Percentiles rank a stretch among this genome's conserved stretches.
Evolutionary conservation across 2,888 invertebrate species (phyloP).

Genomic region (Heliconius erato): DNA sequence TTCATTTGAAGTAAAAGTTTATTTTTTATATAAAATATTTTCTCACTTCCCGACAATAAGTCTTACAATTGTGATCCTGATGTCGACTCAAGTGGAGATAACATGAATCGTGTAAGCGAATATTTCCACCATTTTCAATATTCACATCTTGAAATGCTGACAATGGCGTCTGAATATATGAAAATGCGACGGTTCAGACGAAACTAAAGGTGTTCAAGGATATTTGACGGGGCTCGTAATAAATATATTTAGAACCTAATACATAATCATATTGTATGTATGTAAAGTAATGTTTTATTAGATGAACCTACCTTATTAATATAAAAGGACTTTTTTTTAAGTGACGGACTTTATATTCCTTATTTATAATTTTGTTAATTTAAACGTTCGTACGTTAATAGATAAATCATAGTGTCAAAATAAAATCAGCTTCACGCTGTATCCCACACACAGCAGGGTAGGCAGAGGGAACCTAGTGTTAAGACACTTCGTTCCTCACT

Average conservation of each 20-base stretch:
- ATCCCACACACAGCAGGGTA: no score
- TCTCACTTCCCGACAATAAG: constrained; percentile 52
- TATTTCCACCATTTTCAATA: constrained; percentile 63
- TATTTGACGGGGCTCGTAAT: background rate
- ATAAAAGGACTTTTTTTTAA: background rate
- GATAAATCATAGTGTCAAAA: background rate
- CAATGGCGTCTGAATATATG: constrained; percentile 16
- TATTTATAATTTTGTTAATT: background rate
- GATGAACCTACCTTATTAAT: no score
- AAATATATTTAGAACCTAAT: background rate
- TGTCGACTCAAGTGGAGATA: constrained; percentile 62
- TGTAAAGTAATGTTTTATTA: background rate
- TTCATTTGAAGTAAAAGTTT: no score
- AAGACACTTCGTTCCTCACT: no score
- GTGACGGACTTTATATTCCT: background rate
- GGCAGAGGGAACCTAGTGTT: no score
- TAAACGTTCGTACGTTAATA: background rate
- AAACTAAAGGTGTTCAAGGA: constrained; percentile 20
- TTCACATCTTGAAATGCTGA: constrained; percentile 59
- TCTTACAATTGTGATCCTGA: constrained; percentile 60
- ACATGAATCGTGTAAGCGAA: constrained; percentile 57
- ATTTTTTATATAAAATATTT: constrained; percentile 18
- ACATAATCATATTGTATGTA: background rate
- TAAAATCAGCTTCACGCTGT: no score
- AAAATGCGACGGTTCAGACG: constrained; percentile 12